Evolutionary conservation across 53 echinoderm and acorn worm species (phyloP).

Genomic region (Astropecten irregularis): DNA sequence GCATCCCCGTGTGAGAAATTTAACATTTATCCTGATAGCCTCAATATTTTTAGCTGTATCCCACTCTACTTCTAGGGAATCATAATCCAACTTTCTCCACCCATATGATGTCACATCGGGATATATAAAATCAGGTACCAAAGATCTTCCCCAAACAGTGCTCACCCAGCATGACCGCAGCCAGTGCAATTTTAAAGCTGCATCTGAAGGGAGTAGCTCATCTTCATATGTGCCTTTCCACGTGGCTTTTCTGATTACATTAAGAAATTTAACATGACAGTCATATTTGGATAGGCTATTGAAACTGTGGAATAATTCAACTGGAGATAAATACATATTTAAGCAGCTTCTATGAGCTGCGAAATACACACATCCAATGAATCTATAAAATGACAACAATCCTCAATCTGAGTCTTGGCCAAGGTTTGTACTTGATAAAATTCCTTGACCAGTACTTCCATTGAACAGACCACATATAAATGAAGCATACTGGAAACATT

Average conservation of each 20-base stretch:
- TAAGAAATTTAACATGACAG: conserved; percentile 8
- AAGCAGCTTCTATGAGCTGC: conserved; percentile 51
- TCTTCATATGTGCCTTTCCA: too few relatives aligned
- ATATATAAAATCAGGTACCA: conserved; percentile 10
- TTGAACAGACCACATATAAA: conserved; percentile 55
- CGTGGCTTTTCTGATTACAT: conserved; percentile 10
- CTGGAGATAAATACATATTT: conserved; percentile 57
- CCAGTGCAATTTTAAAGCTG: conserved; percentile 63
- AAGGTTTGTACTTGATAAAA: conserved; percentile 9
- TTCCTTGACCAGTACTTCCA: conserved; percentile 8
- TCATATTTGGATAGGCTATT: not conserved
- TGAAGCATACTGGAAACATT: too few relatives aligned
- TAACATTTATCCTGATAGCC: conserved; percentile 33
- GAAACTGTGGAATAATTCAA: conserved; percentile 36
- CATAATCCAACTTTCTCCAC: conserved; percentile 19
- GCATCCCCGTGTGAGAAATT: conserved; percentile 33
- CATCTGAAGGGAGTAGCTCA: too few relatives aligned
- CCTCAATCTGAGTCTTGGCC: conserved; percentile 28
- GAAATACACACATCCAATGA: conserved; percentile 66
- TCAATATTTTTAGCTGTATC: conserved; percentile 59
- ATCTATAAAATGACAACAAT: conserved; percentile 56
- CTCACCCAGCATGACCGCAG: conserved; percentile 65
- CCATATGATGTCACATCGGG: conserved; percentile 58
- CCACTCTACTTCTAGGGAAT: conserved; percentile 24
- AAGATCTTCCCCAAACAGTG: conserved; percentile 46